Conservation (phyloP, 2,888 invertebrate species). For the Timema cristinae region DNA sequence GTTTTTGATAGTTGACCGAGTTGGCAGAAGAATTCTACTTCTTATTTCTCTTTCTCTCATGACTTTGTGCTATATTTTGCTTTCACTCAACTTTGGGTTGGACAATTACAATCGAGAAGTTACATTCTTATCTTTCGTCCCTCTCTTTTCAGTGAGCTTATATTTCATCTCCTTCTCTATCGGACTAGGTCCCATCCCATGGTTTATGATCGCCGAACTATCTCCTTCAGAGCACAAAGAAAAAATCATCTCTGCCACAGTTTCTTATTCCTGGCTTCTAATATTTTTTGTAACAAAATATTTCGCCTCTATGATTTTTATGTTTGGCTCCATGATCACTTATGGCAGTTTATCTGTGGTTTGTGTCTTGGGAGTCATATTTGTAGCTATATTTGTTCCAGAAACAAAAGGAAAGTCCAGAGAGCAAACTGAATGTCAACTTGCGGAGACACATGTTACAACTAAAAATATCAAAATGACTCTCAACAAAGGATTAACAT, state of each 20-base stretch:
- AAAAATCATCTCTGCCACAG: slow-evolving; percentile 43
- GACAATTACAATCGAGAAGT: slow-evolving; percentile 27
- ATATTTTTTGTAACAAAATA: slow-evolving; percentile 42
- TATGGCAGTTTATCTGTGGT: slow-evolving; percentile 24
- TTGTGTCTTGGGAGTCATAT: slow-evolving; percentile 25
- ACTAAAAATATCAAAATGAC: too few species aligned
- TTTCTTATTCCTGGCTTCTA: slow-evolving; percentile 42
- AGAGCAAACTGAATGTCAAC: slow-evolving; percentile 14
- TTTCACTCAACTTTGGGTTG: slow-evolving; percentile 39
- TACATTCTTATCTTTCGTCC: slow-evolving; percentile 38
- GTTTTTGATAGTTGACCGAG: slow-evolving; percentile 70
- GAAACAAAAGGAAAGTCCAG: slow-evolving; percentile 27
- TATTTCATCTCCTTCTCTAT: slow-evolving; percentile 43
- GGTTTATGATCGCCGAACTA: slow-evolving; percentile 46
- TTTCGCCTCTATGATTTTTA: slow-evolving; percentile 40
- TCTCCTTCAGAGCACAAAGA: slow-evolving; percentile 44
- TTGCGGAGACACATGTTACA: too few species aligned
- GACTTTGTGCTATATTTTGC: slow-evolving; percentile 41
- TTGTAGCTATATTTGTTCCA: slow-evolving; percentile 26
- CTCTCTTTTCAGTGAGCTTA: slow-evolving; percentile 40
- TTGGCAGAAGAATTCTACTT: slow-evolving; percentile 70
- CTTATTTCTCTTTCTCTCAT: slow-evolving; percentile 67
- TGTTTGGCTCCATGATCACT: slow-evolving; percentile 17
- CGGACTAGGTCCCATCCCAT: slow-evolving; percentile 46
- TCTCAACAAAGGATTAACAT: too few species aligned